A percentile compares a stretch with the other conserved stretches of the same genome.
Conservation (phyloP, 2,797 vertebrate genomes). For the Takifugu rubripes region DNA sequence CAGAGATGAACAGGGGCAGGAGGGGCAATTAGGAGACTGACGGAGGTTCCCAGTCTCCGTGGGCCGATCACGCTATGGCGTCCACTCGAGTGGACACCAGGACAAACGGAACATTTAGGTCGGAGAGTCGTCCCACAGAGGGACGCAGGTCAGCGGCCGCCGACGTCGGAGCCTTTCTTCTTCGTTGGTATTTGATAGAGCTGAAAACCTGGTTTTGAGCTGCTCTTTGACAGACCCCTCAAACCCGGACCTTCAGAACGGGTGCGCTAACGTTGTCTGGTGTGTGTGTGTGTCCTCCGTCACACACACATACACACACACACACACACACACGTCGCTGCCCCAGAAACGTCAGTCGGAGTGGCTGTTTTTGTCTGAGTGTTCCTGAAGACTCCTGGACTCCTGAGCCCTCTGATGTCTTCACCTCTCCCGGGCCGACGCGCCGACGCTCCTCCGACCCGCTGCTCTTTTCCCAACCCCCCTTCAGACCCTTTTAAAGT, state of each 20-base stretch:
- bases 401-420: constrained; percentile 47
- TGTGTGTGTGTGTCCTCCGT: no score
- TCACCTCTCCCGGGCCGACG: constrained; percentile 20
- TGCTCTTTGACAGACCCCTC: no score
- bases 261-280: no score
- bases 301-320: constrained; percentile 20
- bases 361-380: constrained; percentile 31
- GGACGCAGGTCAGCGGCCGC: no score
- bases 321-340: constrained; percentile 27
- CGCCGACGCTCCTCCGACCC: constrained; percentile 14
- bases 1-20: no score
- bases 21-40: constrained; percentile 25
- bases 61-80: no score
- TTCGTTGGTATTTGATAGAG: no score
- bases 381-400: constrained; percentile 38
- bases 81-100: constrained; percentile 4
- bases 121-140: constrained; percentile 2
- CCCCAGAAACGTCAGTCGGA: constrained; percentile 68
- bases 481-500: constrained; percentile 18
- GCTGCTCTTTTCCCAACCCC: constrained; percentile 32
- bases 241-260: no score
- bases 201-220: no score
- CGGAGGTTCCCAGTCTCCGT: constrained; percentile 5
- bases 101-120: constrained; percentile 15
- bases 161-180: no score